A percentile compares a stretch with the other conserved stretches of the same genome.
phyloP scores from a whole-genome alignment of 2,888 invertebrate species.

The Calameuta filiformis region DNA sequence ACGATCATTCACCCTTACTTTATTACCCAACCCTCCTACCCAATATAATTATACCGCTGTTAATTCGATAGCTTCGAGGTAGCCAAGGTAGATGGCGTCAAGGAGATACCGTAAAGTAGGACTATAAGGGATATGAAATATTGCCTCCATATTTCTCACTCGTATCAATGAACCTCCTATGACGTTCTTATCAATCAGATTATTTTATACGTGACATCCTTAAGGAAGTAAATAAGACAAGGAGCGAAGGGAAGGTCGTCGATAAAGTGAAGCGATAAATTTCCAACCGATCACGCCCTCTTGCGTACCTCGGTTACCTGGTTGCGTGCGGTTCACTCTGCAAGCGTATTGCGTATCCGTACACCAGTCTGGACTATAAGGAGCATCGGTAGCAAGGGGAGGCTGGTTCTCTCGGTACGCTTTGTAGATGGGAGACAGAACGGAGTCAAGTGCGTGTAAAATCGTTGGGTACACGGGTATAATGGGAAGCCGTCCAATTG shows the following conservation, averaged over 20 bases:
- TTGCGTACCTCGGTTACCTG: conserved; percentile 16
- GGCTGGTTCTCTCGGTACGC: background rate
- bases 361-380: background rate
- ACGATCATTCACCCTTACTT: background rate
- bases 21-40: background rate
- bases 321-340: conserved; percentile 1
- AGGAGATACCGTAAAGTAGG: background rate
- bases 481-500: conserved; percentile 59
- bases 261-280: conserved; percentile 21
- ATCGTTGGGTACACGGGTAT: conserved; percentile 64
- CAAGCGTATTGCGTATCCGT: background rate
- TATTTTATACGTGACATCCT: background rate
- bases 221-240: background rate
- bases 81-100: background rate
- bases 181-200: background rate
- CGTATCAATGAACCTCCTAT: background rate
- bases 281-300: conserved; percentile 31
- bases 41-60: background rate
- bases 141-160: background rate
- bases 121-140: background rate
- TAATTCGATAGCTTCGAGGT: background rate
- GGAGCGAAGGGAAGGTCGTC: conserved; percentile 1
- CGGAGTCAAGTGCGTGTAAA: conserved; percentile 73
- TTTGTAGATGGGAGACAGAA: conserved; percentile 40
- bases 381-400: background rate